Evolutionary conservation across 2,113 vertebrate species (phyloP).

Genomic region (Lycocorax pyrrhopterus): DNA sequence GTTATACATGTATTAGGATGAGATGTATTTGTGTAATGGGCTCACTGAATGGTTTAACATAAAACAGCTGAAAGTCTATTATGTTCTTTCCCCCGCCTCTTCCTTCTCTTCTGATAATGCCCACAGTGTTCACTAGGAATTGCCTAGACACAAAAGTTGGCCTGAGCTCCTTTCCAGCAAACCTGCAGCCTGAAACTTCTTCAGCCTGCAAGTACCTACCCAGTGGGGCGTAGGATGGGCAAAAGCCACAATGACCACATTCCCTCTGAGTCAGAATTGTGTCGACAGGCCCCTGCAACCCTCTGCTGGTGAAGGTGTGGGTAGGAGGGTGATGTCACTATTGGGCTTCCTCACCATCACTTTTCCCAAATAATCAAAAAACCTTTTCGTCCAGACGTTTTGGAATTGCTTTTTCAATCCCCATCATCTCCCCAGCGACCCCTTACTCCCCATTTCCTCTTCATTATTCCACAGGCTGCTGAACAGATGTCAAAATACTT

Average conservation of each 20-base stretch:
- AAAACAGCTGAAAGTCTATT: background rate
- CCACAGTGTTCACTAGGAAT: background rate
- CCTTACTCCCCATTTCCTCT: background rate
- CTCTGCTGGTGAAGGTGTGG: background rate
- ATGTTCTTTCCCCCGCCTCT: fast-evolving
- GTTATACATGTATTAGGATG: background rate
- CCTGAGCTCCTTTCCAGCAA: background rate
- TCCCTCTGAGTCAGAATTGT: background rate
- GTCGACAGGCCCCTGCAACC: background rate
- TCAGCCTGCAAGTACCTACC: background rate
- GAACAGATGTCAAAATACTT: background rate
- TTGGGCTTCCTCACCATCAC: background rate
- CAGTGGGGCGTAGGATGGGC: background rate
- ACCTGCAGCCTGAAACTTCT: background rate
- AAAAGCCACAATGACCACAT: background rate
- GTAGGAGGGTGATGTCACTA: background rate
- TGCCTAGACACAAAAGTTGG: background rate
- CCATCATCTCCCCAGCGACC: background rate
- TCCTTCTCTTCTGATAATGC: background rate
- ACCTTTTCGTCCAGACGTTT: background rate
- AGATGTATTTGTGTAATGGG: background rate
- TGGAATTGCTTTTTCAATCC: background rate
- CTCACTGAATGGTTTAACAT: background rate
- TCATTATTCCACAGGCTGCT: background rate
- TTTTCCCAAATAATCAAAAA: background rate